phyloP scores from a whole-genome alignment of 2,797 vertebrate genomes.

The Sebastes minor region DNA sequence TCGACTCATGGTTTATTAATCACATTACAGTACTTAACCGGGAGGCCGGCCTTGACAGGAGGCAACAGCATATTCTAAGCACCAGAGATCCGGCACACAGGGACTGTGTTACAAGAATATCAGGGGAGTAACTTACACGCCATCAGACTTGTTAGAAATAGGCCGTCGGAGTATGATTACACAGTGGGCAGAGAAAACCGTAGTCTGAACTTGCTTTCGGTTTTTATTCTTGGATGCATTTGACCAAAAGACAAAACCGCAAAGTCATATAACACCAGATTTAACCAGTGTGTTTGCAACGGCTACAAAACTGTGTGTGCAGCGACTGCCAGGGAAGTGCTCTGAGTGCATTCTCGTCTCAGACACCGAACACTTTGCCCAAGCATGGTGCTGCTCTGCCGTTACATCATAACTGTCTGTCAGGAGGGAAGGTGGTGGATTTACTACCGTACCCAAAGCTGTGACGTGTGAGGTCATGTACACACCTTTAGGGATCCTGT shows the following conservation, averaged over 20 bases:
- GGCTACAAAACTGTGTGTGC: neutral
- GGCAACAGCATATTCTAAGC: constrained; percentile 46
- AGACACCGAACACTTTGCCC: constrained; percentile 43
- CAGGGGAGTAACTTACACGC: neutral
- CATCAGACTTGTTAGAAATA: constrained; percentile 24
- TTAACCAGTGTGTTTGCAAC: neutral
- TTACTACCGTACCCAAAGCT: constrained; percentile 46
- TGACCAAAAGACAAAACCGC: neutral
- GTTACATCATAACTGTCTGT: constrained; percentile 13
- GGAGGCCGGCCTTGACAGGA: constrained; percentile 3
- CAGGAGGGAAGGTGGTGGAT: constrained; percentile 20
- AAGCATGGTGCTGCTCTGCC: constrained; percentile 44
- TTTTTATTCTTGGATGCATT: constrained; percentile 17
- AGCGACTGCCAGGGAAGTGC: neutral
- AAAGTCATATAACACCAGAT: neutral
- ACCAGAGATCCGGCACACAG: neutral
- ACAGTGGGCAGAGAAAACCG: neutral
- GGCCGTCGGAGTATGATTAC: neutral
- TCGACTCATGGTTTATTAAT: constrained; percentile 47
- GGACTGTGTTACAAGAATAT: constrained; percentile 29
- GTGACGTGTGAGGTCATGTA: constrained; percentile 27
- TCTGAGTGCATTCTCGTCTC: constrained; percentile 8
- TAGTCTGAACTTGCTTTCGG: neutral
- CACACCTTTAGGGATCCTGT: constrained; percentile 26
- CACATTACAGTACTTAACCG: constrained; percentile 35